phyloP scores from a whole-genome alignment of 2,797 vertebrate species.

The Amniataba percoides region DNA sequence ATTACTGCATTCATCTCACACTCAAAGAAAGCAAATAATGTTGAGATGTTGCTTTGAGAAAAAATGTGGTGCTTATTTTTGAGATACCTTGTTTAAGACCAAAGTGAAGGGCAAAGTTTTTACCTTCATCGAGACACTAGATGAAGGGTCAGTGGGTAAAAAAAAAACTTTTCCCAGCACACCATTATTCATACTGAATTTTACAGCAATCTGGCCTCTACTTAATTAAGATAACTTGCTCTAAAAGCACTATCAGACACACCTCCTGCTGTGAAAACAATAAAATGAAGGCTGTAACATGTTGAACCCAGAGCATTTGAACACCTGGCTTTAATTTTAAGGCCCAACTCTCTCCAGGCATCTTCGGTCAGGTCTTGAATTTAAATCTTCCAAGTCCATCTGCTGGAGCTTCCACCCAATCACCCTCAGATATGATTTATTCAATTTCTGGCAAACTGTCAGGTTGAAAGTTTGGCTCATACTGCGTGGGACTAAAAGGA shows the following conservation, averaged over 20 bases:
- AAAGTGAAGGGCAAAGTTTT: neutral
- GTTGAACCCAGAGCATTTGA: conserved; percentile 11
- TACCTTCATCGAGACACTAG: neutral
- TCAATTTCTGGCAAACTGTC: conserved; percentile 23
- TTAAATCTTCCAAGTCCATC: conserved; percentile 37
- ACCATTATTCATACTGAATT: neutral
- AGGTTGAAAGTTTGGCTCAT: neutral
- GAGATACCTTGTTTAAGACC: neutral
- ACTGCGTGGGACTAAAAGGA: neutral
- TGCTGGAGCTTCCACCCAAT: conserved; percentile 31
- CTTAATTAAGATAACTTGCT: neutral
- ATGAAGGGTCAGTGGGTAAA: neutral
- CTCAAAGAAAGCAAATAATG: neutral
- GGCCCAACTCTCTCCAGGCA: conserved; percentile 25
- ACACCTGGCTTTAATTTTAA: conserved; percentile 56
- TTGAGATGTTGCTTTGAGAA: neutral
- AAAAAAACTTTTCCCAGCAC: neutral
- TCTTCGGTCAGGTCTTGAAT: conserved; percentile 27
- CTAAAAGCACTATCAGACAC: neutral
- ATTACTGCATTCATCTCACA: neutral
- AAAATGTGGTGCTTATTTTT: neutral
- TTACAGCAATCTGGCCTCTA: neutral
- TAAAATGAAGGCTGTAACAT: conserved; percentile 14
- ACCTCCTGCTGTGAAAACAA: neutral
- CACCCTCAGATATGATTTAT: conserved; percentile 31